Evolutionary conservation across 2,888 invertebrate genomes (phyloP).

Genomic region (Diaphora mendica): DNA sequence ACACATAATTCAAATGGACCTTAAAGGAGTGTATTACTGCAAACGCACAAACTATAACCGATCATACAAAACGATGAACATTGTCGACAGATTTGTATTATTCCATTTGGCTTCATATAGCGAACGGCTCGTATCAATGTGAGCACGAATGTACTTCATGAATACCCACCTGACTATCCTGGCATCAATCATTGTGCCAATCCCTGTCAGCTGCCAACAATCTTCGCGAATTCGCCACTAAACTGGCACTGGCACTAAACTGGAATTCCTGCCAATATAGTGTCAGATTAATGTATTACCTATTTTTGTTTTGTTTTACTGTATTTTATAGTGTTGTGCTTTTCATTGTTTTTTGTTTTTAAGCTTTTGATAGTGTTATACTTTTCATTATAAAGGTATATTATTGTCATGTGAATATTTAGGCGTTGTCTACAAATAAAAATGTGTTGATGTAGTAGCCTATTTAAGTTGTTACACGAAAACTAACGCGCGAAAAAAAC

Average conservation of each 20-base stretch:
- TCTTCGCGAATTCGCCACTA: slow-evolving; percentile 50
- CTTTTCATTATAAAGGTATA: too few relatives aligned
- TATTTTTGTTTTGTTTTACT: slow-evolving; percentile 26
- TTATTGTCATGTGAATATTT: too few relatives aligned
- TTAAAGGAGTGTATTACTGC: background rate
- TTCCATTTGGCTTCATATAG: slow-evolving; percentile 23
- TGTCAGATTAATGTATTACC: slow-evolving; percentile 52
- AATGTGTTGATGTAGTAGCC: too few relatives aligned
- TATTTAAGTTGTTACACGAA: too few relatives aligned
- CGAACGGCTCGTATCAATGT: slow-evolving; percentile 37
- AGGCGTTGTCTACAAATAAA: too few relatives aligned
- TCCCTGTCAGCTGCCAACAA: slow-evolving; percentile 63
- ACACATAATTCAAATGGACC: background rate
- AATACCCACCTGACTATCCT: slow-evolving; percentile 43
- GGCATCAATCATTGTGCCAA: slow-evolving; percentile 67
- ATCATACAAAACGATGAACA: slow-evolving; percentile 2
- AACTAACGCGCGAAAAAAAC: too few relatives aligned
- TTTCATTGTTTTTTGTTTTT: too few relatives aligned
- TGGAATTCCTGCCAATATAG: slow-evolving; percentile 54
- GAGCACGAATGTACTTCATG: slow-evolving; percentile 24
- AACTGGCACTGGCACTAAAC: slow-evolving; percentile 46
- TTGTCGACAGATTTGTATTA: slow-evolving; percentile 22
- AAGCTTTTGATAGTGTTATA: too few relatives aligned
- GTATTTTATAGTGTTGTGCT: slow-evolving; percentile 15
- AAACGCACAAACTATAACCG: background rate